Evolutionary conservation across 2,797 vertebrate species (phyloP).

Genomic region (Halcyon badia): DNA sequence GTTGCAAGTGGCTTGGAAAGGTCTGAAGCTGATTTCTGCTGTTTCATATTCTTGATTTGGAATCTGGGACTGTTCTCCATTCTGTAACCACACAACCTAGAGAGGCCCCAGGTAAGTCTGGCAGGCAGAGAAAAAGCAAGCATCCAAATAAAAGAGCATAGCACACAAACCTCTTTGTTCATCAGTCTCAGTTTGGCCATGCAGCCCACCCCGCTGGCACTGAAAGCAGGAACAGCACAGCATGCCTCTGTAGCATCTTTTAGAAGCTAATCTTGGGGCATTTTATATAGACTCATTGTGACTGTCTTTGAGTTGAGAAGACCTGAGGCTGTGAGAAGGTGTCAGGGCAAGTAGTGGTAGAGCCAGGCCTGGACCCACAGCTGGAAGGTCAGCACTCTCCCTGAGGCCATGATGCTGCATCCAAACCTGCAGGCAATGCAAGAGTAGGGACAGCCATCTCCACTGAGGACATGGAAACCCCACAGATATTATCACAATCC

Average conservation of each 20-base stretch:
- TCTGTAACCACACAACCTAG: background rate
- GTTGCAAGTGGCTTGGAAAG: background rate
- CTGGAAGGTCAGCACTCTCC: background rate
- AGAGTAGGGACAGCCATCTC: background rate
- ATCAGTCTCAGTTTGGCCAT: background rate
- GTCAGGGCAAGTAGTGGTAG: background rate
- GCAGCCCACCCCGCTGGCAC: background rate
- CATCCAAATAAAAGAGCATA: background rate
- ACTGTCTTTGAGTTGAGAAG: background rate
- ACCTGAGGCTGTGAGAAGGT: background rate
- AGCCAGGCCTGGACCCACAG: background rate
- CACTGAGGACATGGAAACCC: background rate
- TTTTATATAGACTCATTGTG: background rate
- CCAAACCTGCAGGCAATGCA: background rate
- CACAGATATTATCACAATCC: background rate
- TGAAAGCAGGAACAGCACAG: background rate
- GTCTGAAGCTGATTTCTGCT: background rate
- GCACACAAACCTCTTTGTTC: background rate
- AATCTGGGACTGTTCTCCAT: background rate
- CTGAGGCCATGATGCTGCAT: rapidly evolving
- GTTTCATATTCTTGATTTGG: background rate
- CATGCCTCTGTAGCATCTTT: background rate
- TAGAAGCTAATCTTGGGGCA: background rate
- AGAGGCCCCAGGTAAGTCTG: background rate
- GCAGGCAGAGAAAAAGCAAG: background rate